Conservation (phyloP, 92 coral and sea anemone genomes). For the Phenganax stokvisi region DNA sequence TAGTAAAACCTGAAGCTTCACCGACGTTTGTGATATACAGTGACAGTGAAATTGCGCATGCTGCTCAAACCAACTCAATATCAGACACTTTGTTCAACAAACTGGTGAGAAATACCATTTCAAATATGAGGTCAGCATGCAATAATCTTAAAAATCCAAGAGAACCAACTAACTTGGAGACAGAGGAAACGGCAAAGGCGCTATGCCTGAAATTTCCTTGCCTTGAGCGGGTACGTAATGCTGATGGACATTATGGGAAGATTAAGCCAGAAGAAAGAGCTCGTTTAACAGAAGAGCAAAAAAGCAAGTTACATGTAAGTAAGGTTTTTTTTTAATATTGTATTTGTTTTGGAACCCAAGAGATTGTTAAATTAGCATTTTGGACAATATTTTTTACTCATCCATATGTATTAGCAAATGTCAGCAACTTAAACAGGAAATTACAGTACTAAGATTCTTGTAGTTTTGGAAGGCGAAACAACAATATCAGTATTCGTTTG, state of each 20-base stretch:
- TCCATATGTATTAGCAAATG: neutral
- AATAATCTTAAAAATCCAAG: slow-evolving; percentile 15
- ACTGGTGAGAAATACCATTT: slow-evolving; percentile 25
- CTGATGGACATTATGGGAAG: slow-evolving; percentile 21
- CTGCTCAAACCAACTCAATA: slow-evolving; percentile 36
- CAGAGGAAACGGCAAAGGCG: slow-evolving; percentile 31
- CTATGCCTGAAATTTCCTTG: slow-evolving; percentile 32
- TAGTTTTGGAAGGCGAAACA: no score
- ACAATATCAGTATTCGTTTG: no score
- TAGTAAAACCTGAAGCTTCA: slow-evolving; percentile 15
- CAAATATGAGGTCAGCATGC: slow-evolving; percentile 25
- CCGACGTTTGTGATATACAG: slow-evolving; percentile 6
- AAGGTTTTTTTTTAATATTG: neutral
- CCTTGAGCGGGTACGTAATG: neutral
- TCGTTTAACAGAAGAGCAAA: slow-evolving; percentile 22
- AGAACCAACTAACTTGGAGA: slow-evolving; percentile 25
- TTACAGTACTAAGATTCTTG: neutral
- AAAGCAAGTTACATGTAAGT: slow-evolving; percentile 18
- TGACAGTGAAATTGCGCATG: slow-evolving; percentile 32
- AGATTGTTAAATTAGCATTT: no score
- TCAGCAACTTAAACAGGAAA: neutral
- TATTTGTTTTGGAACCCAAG: neutral
- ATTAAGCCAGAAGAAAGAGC: slow-evolving; percentile 15
- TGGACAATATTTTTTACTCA: no score
- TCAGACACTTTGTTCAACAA: slow-evolving; percentile 12